A percentile compares a stretch with the other conserved stretches of the same genome.
These are phyloP conservation scores for Colletes gigas DNA, from an alignment of 1,140 invertebrate genomes.

Conservation along the genomic window DNA sequence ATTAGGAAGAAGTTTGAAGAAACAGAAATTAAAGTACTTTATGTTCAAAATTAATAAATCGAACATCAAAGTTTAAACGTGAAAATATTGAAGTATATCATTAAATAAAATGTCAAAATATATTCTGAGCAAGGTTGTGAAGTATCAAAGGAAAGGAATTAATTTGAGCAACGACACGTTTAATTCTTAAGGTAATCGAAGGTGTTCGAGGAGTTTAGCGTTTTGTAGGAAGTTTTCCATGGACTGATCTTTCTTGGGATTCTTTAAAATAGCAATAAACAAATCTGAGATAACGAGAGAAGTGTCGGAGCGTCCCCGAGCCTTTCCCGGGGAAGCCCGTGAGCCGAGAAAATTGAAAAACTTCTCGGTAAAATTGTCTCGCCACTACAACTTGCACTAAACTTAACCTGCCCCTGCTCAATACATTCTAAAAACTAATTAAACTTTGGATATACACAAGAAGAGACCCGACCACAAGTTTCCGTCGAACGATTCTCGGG, in stretches of 20 bases:
- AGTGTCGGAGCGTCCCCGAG: constrained; percentile 41
- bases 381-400: constrained; percentile 69
- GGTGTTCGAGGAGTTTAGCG: background rate
- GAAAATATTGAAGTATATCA: no score
- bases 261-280: constrained; percentile 60
- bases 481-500: constrained; percentile 50
- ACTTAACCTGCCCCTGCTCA: constrained; percentile 71
- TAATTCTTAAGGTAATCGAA: background rate
- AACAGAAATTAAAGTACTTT: no score
- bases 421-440: constrained; percentile 80
- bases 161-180: background rate
- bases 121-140: background rate
- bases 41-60: no score
- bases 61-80: no score
- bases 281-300: constrained; percentile 58
- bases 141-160: background rate
- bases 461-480: constrained; percentile 57
- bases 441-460: constrained; percentile 76
- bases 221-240: background rate
- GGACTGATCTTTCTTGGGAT: background rate
- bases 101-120: background rate
- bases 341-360: constrained; percentile 80
- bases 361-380: constrained; percentile 78
- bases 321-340: constrained; percentile 46
- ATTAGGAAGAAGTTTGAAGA: no score